Conservation (phyloP, 1,140 invertebrate species). For the Drosophila bifasciata region DNA sequence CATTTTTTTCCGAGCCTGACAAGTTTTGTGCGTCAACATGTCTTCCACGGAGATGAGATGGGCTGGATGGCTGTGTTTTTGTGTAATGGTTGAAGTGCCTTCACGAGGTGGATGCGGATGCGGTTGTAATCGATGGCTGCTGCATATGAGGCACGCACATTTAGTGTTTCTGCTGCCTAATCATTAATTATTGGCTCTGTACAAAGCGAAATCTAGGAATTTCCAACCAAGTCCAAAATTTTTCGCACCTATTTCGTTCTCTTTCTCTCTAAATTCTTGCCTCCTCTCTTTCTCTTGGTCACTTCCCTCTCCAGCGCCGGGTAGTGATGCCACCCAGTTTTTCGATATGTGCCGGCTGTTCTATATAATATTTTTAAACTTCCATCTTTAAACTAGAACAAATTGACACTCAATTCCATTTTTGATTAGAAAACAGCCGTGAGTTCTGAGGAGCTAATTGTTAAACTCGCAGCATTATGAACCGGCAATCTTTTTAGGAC, state of each 20-base stretch:
- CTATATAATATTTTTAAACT: no score
- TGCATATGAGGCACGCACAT: constrained; percentile 36
- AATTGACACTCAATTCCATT: no score
- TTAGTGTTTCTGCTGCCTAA: constrained; percentile 9
- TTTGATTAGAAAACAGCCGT: no score
- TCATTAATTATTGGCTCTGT: constrained; percentile 44
- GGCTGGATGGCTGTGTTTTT: constrained; percentile 31
- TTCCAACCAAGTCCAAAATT: constrained; percentile 44
- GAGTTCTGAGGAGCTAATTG: no score
- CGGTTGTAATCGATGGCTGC: constrained; percentile 12
- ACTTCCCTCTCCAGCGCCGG: constrained; percentile 22
- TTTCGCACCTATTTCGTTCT: constrained; percentile 49
- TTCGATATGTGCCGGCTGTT: constrained; percentile 44
- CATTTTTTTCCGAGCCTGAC: constrained; percentile 88
- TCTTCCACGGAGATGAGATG: constrained; percentile 51
- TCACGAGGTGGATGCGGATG: constrained; percentile 35
- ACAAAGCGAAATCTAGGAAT: constrained; percentile 35
- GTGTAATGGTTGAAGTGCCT: constrained; percentile 44
- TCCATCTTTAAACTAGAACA: no score
- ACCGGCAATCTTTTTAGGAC: constrained; percentile 24
- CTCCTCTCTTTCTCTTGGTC: constrained; percentile 13
- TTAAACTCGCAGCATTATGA: background rate
- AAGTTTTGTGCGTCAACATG: constrained; percentile 84
- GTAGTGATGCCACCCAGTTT: constrained; percentile 40
- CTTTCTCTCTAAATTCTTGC: constrained; percentile 35